Evolutionary conservation across 2,797 vertebrate species (phyloP).

Genomic region (Catharus ustulatus): DNA sequence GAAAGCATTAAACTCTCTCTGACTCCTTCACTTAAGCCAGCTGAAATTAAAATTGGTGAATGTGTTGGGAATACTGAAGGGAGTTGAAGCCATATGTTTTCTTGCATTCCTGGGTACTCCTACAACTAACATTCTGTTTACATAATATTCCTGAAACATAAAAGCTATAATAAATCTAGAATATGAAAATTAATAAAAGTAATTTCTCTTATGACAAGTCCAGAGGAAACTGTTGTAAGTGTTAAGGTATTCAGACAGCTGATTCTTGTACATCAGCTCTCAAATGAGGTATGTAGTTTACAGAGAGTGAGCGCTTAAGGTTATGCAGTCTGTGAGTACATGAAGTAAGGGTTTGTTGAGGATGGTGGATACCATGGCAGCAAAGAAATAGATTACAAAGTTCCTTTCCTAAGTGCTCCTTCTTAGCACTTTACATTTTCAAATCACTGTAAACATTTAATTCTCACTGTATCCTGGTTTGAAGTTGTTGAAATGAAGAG

Average conservation of each 20-base stretch:
- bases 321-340: constrained; percentile 10
- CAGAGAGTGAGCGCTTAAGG: constrained; percentile 32
- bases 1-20: background rate
- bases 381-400: constrained; percentile 36
- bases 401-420: constrained; percentile 49
- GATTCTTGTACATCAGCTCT: constrained; percentile 66
- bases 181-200: constrained; percentile 49
- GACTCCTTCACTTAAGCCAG: background rate
- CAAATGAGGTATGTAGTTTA: constrained; percentile 59
- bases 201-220: constrained; percentile 23
- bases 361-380: constrained; percentile 26
- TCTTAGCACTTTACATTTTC: constrained; percentile 51
- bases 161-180: constrained; percentile 54
- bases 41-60: constrained; percentile 36
- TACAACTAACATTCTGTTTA: constrained; percentile 38
- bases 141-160: constrained; percentile 28
- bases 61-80: constrained; percentile 3
- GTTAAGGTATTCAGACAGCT: constrained; percentile 66
- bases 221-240: constrained; percentile 57
- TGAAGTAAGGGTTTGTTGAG: constrained; percentile 28
- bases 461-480: constrained; percentile 26
- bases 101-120: constrained; percentile 16
- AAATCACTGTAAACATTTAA: constrained; percentile 52
- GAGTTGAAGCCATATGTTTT: constrained; percentile 7
- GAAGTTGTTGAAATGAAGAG: constrained; percentile 51